Conservation (phyloP, 2,888 invertebrate species). For the Fissipunctia ypsillon region DNA sequence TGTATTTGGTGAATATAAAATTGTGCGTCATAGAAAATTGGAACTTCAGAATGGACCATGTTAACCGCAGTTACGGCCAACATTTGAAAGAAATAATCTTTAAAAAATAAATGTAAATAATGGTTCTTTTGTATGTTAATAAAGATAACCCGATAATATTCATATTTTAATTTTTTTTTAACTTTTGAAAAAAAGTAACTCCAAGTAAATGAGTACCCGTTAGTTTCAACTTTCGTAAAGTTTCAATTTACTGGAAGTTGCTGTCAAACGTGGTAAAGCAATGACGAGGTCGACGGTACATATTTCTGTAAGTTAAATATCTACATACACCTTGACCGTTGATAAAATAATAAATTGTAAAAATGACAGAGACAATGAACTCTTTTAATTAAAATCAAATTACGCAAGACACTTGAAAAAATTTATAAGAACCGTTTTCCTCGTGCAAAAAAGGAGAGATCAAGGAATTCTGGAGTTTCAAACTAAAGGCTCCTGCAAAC, state of each 20-base stretch:
- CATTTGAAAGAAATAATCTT: too few species aligned
- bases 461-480: background rate
- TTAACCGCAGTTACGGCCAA: too few species aligned
- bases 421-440: constrained; percentile 12
- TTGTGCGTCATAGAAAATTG: too few species aligned
- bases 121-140: too few species aligned
- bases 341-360: constrained; percentile 6
- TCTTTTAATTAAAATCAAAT: constrained; percentile 34
- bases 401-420: constrained; percentile 12
- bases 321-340: background rate
- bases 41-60: too few species aligned
- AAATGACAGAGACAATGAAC: constrained; percentile 4
- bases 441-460: constrained; percentile 2
- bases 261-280: background rate
- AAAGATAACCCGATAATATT: too few species aligned
- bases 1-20: too few species aligned
- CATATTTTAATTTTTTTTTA: too few species aligned
- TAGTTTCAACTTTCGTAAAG: background rate
- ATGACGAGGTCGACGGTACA: background rate
- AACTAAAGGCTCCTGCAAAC: too few species aligned
- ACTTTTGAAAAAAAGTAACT: too few species aligned
- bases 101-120: too few species aligned
- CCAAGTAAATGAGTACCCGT: too few species aligned
- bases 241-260: background rate
- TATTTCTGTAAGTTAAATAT: background rate